These are phyloP conservation scores for Popillia japonica DNA, from an alignment of 1,140 invertebrate genomes.

Conservation along the genomic window DNA sequence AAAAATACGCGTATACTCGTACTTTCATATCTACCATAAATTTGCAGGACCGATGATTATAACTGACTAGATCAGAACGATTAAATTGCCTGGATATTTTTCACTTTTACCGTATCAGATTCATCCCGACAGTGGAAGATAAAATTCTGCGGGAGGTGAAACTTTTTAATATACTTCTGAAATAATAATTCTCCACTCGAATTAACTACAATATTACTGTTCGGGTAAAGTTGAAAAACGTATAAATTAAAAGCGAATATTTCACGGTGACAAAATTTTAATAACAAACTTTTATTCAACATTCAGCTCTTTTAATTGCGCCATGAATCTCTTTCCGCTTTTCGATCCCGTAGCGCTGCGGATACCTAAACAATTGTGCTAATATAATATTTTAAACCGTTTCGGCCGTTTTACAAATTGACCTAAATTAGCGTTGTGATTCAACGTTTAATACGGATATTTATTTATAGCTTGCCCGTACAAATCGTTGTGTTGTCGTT, in stretches of 20 bases:
- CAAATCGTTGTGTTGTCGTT: too few relatives aligned
- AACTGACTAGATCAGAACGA: too few relatives aligned
- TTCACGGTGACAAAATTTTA: conserved; percentile 6
- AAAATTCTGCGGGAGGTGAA: not conserved
- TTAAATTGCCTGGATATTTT: not conserved
- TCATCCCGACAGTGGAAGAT: not conserved
- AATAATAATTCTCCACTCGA: conserved; percentile 10
- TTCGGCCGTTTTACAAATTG: not conserved
- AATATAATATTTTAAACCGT: conserved; percentile 28
- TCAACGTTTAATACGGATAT: not conserved
- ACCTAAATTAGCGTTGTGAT: not conserved
- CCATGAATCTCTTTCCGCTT: conserved; percentile 18
- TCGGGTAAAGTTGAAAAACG: conserved; percentile 16
- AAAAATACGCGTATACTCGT: too few relatives aligned
- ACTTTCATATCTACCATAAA: too few relatives aligned
- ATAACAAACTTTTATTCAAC: conserved; percentile 30
- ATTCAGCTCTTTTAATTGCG: not conserved
- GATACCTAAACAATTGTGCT: conserved; percentile 15
- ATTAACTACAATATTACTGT: not conserved
- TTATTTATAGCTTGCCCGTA: not conserved
- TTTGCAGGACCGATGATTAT: too few relatives aligned
- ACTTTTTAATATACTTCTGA: conserved; percentile 10
- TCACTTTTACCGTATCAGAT: not conserved
- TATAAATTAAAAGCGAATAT: conserved; percentile 24
- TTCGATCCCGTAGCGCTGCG: not conserved